Conservation (phyloP, 1,140 invertebrate species). For the Procambarus virginalis region DNA sequence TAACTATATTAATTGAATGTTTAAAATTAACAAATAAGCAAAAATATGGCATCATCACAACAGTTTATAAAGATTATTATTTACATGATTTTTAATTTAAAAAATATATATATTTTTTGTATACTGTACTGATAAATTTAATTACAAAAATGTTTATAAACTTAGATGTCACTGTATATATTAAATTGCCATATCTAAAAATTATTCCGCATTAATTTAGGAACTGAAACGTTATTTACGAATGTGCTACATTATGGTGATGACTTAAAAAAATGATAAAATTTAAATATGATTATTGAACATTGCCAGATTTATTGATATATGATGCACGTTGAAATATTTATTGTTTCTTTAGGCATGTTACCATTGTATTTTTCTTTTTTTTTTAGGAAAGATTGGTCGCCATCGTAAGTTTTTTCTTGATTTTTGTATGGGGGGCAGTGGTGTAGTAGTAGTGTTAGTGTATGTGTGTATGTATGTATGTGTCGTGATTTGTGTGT, state of each 20-base stretch:
- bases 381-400: slow-evolving; percentile 20
- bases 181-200: too few relatives aligned
- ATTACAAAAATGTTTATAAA: neutral
- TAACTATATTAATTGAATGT: too few relatives aligned
- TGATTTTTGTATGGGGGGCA: slow-evolving; percentile 26
- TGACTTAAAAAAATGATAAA: too few relatives aligned
- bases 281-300: too few relatives aligned
- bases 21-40: too few relatives aligned
- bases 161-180: too few relatives aligned
- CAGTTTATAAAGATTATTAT: too few relatives aligned
- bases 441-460: slow-evolving; percentile 33
- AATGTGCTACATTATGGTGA: neutral
- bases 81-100: too few relatives aligned
- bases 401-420: slow-evolving; percentile 41
- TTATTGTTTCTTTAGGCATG: slow-evolving; percentile 24
- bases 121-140: neutral
- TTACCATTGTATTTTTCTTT: slow-evolving; percentile 31
- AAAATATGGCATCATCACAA: too few relatives aligned
- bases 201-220: neutral
- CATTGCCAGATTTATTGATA: neutral
- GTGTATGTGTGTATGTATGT: neutral
- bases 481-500: neutral
- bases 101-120: neutral
- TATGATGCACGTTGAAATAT: slow-evolving; percentile 30
- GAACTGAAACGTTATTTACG: neutral